Base-by-base conservation (phyloP, 1,140 invertebrate species). In the Andricus grossulariae region DNA sequence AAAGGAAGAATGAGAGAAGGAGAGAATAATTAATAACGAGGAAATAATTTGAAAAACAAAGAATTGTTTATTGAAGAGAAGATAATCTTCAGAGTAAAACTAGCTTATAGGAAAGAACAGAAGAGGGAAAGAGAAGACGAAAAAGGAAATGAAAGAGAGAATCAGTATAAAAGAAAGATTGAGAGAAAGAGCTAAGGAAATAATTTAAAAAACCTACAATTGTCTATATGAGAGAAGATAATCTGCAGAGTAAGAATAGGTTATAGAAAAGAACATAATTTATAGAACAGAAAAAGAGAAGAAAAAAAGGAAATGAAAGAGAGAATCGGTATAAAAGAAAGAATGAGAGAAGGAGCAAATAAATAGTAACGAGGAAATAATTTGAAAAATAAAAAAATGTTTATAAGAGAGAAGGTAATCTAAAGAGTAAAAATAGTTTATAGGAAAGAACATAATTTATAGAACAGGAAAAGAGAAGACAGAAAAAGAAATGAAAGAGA, bases 141-240 rank as follows among this genome's bases (percentile, higher is more conserved):
- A 10, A 45, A 45, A 45, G 10, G 39, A 45, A 45, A 45, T 11
- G 8, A 1, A 45, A 15, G 39, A 71, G 50, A 66, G 25, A 71
- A 54, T 78, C 52, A 10, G 79, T 60, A 79, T 5, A 50, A 71
- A 55, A 19, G 54, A 71, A 4, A 71, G 32, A 50, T 18, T 72
- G 32, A 54, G 73, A 18, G 18, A 8, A 6, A 1, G 15, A 19
- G n/a, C 6, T 19, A 50, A n/a, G 12, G n/a, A 72, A 50, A 49
- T 49, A 16, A 50, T 45, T 50, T n/a, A 51, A 6, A n/a, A 72
- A 72, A 16, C 2, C 1, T 10, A 1, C 7, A 21, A 70, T n/a
- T 49, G 39, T 45, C 32, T 72, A 54, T 18, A 55, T n/a, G 71
- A 76, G 21, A 50, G 66, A 19, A 71, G 15, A 45, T 16, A n/a